Evolutionary conservation across 2,888 invertebrate species (phyloP).

Genomic region (Apamea monoglypha): DNA sequence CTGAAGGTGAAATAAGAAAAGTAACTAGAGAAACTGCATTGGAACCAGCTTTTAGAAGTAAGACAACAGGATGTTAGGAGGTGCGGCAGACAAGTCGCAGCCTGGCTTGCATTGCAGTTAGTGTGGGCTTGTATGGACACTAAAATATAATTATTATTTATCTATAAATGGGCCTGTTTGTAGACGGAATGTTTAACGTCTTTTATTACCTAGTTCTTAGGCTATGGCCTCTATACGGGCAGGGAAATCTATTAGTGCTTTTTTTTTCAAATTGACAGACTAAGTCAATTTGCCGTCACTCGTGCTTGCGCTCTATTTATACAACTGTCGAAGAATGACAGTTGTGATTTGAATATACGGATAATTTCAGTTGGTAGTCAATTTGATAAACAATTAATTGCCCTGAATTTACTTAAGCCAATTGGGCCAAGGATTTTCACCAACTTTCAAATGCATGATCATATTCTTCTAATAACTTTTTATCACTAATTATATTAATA

Average conservation of each 20-base stretch:
- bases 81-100: slow-evolving; percentile 12
- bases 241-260: background rate
- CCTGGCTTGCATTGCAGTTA: slow-evolving; percentile 3
- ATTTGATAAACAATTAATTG: background rate
- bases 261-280: background rate
- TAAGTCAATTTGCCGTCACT: background rate
- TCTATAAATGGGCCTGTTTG: background rate
- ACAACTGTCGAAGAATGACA: background rate
- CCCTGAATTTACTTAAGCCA: background rate
- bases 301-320: too few species aligned
- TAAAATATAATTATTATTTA: slow-evolving; percentile 32
- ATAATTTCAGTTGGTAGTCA: background rate
- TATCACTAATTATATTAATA: background rate
- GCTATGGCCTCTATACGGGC: background rate
- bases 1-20: slow-evolving; percentile 1
- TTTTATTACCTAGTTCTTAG: slow-evolving; percentile 10
- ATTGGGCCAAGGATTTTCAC: background rate
- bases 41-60: slow-evolving; percentile 29
- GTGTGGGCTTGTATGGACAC: background rate
- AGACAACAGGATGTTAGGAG: slow-evolving; percentile 20
- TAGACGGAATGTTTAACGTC: background rate
- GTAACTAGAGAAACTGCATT: slow-evolving; percentile 4
- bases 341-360: background rate
- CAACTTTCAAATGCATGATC: background rate
- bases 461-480: background rate